Evolutionary conservation across 2,888 invertebrate species (phyloP).

Genomic region (Peribatodes rhomboidaria): DNA sequence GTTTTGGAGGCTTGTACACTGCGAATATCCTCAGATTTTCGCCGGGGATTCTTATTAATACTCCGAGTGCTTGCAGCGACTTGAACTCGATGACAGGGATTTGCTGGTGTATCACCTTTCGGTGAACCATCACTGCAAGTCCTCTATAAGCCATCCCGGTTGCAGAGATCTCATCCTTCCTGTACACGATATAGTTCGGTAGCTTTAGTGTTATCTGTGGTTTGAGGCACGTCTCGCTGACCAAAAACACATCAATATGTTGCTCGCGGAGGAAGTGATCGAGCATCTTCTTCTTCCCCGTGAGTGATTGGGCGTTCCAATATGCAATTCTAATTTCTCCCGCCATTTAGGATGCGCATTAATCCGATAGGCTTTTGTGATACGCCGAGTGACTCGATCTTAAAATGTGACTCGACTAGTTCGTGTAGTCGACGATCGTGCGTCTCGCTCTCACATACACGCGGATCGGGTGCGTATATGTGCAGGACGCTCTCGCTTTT

Average conservation of each 20-base stretch:
- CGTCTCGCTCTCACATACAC: no score
- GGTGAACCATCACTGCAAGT: background rate
- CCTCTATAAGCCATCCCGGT: background rate
- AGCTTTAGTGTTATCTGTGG: no score
- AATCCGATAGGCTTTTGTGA: background rate
- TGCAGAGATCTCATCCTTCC: background rate
- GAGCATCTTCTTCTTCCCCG: background rate
- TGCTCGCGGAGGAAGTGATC: constrained; percentile 1
- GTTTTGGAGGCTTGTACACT: no score
- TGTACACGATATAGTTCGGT: constrained; percentile 1
- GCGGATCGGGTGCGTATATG: no score
- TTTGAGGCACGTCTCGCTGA: background rate
- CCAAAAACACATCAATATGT: background rate
- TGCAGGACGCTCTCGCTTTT: no score
- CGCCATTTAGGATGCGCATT: background rate
- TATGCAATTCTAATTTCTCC: background rate
- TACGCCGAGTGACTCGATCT: no score
- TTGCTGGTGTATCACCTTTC: no score
- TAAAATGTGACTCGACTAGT: no score
- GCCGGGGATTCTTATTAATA: background rate
- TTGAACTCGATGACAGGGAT: background rate
- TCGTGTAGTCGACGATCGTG: no score
- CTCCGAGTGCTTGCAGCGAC: background rate
- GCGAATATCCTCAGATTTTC: no score
- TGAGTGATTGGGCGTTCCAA: constrained; percentile 2